Base-by-base conservation (phyloP, 2,888 invertebrate species). In the Agonopterix subpropinquella region DNA sequence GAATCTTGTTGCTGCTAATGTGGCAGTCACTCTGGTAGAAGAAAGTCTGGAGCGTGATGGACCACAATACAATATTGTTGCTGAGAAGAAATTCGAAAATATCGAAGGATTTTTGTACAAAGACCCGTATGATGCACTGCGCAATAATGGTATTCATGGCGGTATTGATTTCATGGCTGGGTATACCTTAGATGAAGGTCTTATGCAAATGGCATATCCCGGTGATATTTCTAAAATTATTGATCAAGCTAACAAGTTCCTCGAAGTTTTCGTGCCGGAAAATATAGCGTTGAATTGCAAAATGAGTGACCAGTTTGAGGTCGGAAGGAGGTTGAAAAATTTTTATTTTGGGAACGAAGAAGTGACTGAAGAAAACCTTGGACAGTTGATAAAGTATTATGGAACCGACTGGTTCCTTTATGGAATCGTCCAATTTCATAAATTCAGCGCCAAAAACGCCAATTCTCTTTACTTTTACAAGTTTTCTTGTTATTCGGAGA, bases 151-250 rank as follows among this genome's bases (percentile, higher is more conserved):
- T 18, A 73, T 73, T 10, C 70, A 89, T 41, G 53, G 58, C 39
- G 39, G 41, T 11, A 77, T 91, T 1, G 93, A 93, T 0, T 89
- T 92, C 73, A 90, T 94, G 69, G 83, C 91, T 37, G 94, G 94
- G 8, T 67, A 92, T 4, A 93, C 91, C 11, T 88, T 89, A 1
- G 90, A 92, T 47, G 94, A 94, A 76, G 41, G 41, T 13, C n/a
- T 41, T n/a, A 1, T 41, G 41, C 11, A 4, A 41, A 11, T 13
- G 2, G 7, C 11, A 11, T 41, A 2, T 11, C 1, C 36, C 8
- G 36, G 2, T 36, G 41, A 11, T n/a, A 41, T 41, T n/a, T 62
- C 73, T 0, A 54, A 59, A n/a, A 41, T 68, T 0, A 44, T 70
- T 10, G 47, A 58, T 1, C 58, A 66, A 47, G 68, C 70, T 0